Conservation (phyloP, 2,113 vertebrate genomes). For the Morone saxatilis region DNA sequence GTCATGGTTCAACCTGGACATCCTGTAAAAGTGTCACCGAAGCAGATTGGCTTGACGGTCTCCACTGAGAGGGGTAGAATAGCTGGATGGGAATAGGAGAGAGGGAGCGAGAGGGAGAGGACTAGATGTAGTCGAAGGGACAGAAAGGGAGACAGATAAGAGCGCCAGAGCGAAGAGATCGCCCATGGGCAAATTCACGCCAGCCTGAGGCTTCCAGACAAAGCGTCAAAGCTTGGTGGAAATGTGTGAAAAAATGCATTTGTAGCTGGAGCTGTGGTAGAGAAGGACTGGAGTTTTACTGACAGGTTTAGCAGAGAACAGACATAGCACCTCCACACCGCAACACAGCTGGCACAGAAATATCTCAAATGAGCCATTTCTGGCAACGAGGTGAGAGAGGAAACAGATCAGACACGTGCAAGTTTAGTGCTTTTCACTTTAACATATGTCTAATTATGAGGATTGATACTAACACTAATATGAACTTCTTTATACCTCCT, state of each 20-base stretch:
- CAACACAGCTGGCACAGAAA: slow-evolving; percentile 21
- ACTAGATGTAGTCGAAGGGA: slow-evolving; percentile 50
- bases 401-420: neutral
- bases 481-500: neutral
- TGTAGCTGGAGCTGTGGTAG: slow-evolving; percentile 31
- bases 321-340: slow-evolving; percentile 8
- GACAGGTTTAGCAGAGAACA: slow-evolving; percentile 42
- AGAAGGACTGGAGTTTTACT: slow-evolving; percentile 34
- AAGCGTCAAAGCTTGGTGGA: slow-evolving; percentile 47
- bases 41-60: slow-evolving; percentile 69
- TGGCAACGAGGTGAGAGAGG: neutral
- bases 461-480: slow-evolving; percentile 15
- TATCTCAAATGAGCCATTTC: slow-evolving; percentile 30
- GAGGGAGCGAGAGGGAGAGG: slow-evolving; percentile 11
- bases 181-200: slow-evolving; percentile 58
- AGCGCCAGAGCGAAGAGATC: slow-evolving; percentile 31
- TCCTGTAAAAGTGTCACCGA: slow-evolving; percentile 72
- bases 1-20: slow-evolving; percentile 75
- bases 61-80: slow-evolving; percentile 44
- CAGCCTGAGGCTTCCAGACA: slow-evolving; percentile 56
- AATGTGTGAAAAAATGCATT: slow-evolving; percentile 53
- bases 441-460: slow-evolving; percentile 41
- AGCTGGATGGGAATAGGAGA: slow-evolving; percentile 39
- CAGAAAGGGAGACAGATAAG: slow-evolving; percentile 51
- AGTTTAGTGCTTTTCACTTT: slow-evolving; percentile 6